These are phyloP conservation scores for Enteromius thamalakanensis DNA, from an alignment of 2,797 vertebrate species.

Conservation along the genomic window DNA sequence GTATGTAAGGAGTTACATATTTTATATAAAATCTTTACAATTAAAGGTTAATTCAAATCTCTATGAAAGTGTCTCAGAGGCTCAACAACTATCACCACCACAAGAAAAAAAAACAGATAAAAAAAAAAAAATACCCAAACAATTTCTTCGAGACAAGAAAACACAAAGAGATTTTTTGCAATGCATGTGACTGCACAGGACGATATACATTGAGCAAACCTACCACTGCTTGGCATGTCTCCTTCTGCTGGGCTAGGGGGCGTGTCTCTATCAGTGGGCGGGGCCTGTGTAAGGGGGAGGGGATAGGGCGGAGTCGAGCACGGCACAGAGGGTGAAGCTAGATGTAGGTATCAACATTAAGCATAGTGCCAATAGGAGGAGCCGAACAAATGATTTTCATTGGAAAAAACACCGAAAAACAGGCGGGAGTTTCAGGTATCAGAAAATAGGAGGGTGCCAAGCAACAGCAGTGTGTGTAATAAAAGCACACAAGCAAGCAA, in stretches of 20 bases:
- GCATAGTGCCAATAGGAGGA: slow-evolving; percentile 81
- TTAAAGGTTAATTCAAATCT: not conserved
- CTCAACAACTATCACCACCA: not conserved
- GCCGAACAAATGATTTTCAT: slow-evolving; percentile 71
- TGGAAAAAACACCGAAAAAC: slow-evolving; percentile 58
- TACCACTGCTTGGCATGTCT: slow-evolving; percentile 86
- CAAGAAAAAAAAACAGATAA: not conserved
- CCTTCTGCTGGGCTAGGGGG: slow-evolving; percentile 85
- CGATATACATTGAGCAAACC: slow-evolving; percentile 70
- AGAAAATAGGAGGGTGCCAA: slow-evolving; percentile 17
- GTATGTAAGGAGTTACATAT: not conserved
- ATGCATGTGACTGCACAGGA: slow-evolving; percentile 42
- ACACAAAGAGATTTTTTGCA: slow-evolving; percentile 20
- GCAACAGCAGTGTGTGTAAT: slow-evolving; percentile 17
- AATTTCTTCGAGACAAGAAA: not conserved
- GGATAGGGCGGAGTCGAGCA: slow-evolving; percentile 87
- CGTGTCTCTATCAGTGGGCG: slow-evolving; percentile 84
- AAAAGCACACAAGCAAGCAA: slow-evolving; percentile 23
- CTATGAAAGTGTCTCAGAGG: not conserved
- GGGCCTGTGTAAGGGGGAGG: slow-evolving; percentile 90
- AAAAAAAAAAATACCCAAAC: not conserved
- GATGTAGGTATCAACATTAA: slow-evolving; percentile 79
- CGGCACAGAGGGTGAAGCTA: slow-evolving; percentile 89
- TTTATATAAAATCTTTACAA: not conserved
- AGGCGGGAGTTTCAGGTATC: slow-evolving; percentile 40